Base-by-base conservation (phyloP, 2,113 vertebrate species). In the Gyps fulvus region DNA sequence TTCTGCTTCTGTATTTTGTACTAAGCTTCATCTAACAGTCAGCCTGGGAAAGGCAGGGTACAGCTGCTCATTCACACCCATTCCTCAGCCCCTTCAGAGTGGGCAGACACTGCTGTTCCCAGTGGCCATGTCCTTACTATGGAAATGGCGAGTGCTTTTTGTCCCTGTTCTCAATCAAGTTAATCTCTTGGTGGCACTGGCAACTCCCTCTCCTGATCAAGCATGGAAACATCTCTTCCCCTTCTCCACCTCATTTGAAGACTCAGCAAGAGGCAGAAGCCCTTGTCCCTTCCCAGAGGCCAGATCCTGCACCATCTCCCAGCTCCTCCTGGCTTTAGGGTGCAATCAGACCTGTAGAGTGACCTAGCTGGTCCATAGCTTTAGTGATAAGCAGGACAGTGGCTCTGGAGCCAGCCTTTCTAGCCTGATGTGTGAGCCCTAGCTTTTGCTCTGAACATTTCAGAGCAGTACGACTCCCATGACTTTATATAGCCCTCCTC, bases 391-490 rank as follows among this genome's bases (percentile, higher is more conserved):
- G 23, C 66, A 71, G n/a, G 31, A 21, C n/a, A 47, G 9, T 10
- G 31, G 15, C 31, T 52, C 34, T 65, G 36, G 16, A 45, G 6
- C 12, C 34, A 7, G 1, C 5, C 9, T 23, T 71, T 55, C 47
- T 15, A 76, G 70, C 8, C 15, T 72, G 26, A n/a, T 77, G 5
- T 23, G 43, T 40, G 26, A 80, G 11, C 36, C 12, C 23, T 18
- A 9, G 9, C 18, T 83, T 80, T 36, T 13, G 13, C 14, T 71
- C 61, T 1, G 1, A 70, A 12, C 16, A 3, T 3, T 57, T 47
- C 31, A 73, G 49, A 43, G 40, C 10, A 47, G 11, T 3, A 0
- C 9, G 29, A 78, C 10, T 57, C 16, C 40, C 43, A 10, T 0
- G 1, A 40, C 27, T 65, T 11, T 38, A 5, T 17, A 32, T 0